Evolutionary conservation across 2,113 vertebrate genomes (phyloP).

Genomic region (Lota lota): DNA sequence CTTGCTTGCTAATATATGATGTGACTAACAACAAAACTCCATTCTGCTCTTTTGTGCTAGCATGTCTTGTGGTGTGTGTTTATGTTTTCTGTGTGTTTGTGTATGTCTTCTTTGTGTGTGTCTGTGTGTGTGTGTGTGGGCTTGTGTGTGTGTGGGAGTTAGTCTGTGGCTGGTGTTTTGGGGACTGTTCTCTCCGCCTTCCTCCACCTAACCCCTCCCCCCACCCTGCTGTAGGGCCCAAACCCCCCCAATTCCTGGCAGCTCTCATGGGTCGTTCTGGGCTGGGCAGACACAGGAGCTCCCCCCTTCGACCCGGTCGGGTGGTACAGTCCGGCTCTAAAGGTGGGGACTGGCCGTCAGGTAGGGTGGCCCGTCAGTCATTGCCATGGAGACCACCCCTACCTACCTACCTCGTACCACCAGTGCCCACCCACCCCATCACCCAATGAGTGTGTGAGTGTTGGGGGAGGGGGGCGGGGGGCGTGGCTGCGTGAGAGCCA

Average conservation of each 20-base stretch:
- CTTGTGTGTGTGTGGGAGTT: slow-evolving; percentile 17
- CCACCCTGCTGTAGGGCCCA: slow-evolving; percentile 64
- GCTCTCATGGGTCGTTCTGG: slow-evolving; percentile 73
- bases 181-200: slow-evolving; percentile 48
- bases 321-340: slow-evolving; percentile 68
- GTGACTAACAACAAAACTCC: slow-evolving; percentile 21
- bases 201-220: slow-evolving; percentile 52
- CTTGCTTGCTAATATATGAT: slow-evolving; percentile 30
- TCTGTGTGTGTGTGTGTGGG: slow-evolving; percentile 5
- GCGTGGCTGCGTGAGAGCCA: slow-evolving; percentile 32
- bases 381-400: slow-evolving; percentile 68
- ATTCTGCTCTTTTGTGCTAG: slow-evolving; percentile 35
- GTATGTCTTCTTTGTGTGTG: slow-evolving; percentile 25
- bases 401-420: slow-evolving; percentile 45
- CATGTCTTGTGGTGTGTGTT: slow-evolving; percentile 16
- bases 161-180: slow-evolving; percentile 42
- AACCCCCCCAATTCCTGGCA: slow-evolving; percentile 69
- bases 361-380: slow-evolving; percentile 70
- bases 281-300: slow-evolving; percentile 68
- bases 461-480: neutral
- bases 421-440: too few relatives aligned
- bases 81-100: slow-evolving; percentile 5
- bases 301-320: slow-evolving; percentile 66
- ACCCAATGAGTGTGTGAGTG: too few relatives aligned
- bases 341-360: slow-evolving; percentile 73